These are phyloP conservation scores for Anarrhichthys ocellatus DNA, from an alignment of 2,113 vertebrate genomes.

Conservation along the genomic window DNA sequence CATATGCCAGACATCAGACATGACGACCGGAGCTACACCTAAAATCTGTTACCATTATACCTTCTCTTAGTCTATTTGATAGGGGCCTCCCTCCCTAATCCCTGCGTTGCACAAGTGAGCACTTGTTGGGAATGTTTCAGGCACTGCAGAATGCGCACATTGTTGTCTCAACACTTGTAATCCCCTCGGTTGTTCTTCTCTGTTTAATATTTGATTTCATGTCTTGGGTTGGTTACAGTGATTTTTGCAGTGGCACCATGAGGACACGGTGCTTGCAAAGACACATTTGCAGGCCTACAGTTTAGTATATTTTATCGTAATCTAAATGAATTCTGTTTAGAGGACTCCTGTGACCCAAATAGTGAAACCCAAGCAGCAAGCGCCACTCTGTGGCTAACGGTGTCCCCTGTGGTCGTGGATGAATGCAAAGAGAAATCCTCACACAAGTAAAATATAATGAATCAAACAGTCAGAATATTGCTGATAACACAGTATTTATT, in stretches of 20 bases:
- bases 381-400: background rate
- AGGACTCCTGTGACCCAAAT: background rate
- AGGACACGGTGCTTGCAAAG: background rate
- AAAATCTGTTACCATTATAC: conserved; percentile 41
- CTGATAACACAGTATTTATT: background rate
- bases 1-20: background rate
- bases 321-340: background rate
- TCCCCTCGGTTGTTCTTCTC: conserved; percentile 9
- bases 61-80: conserved; percentile 46
- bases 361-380: background rate
- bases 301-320: background rate
- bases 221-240: background rate
- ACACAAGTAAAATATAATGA: background rate
- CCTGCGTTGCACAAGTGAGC: conserved; percentile 56
- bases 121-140: conserved; percentile 74
- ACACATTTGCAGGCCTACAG: background rate
- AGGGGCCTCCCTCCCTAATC: conserved; percentile 47
- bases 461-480: background rate
- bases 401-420: background rate
- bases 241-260: background rate
- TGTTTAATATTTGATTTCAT: conserved; percentile 6
- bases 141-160: conserved; percentile 38
- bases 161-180: conserved; percentile 44
- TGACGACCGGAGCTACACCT: conserved; percentile 4
- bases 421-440: background rate